A percentile compares a stretch with the other conserved stretches of the same genome.
These are phyloP conservation scores for Oncorhynchus tshawytscha DNA, from an alignment of 2,113 vertebrate genomes.

Conservation along the genomic window DNA sequence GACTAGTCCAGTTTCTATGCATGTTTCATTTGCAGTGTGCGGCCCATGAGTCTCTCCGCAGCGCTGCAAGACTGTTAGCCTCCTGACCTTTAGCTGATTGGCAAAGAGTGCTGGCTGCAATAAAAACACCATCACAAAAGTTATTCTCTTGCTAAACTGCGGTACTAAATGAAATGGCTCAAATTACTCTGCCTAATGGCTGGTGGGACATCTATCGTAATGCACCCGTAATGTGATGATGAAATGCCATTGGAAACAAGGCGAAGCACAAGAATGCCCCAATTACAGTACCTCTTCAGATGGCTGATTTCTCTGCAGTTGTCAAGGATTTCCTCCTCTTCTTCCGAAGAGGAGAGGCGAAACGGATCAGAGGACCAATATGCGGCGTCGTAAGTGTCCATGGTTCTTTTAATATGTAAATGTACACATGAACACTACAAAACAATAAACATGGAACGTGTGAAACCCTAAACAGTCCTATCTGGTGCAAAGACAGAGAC, in stretches of 20 bases:
- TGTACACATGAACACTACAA: too few relatives aligned
- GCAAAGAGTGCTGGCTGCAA: conserved; percentile 19
- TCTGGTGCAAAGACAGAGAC: too few relatives aligned
- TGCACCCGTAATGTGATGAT: conserved; percentile 28
- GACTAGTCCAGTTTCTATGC: too few relatives aligned
- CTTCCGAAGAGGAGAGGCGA: too few relatives aligned
- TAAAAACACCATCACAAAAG: conserved; percentile 24
- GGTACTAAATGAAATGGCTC: conserved; percentile 28
- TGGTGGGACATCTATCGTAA: conserved; percentile 15
- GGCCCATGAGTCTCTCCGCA: too few relatives aligned
- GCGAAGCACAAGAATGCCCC: not conserved
- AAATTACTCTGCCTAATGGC: conserved; percentile 24
- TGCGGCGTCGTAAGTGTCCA: too few relatives aligned
- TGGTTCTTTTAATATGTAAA: too few relatives aligned
- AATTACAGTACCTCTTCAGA: not conserved
- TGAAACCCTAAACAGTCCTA: too few relatives aligned
- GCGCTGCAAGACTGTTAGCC: conserved; percentile 19
- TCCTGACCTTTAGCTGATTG: conserved; percentile 34
- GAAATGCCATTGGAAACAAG: conserved; percentile 22
- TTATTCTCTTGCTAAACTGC: conserved; percentile 20
- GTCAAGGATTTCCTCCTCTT: too few relatives aligned
- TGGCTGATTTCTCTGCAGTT: not conserved
- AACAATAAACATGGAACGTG: too few relatives aligned
- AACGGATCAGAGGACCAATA: too few relatives aligned
- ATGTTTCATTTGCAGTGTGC: too few relatives aligned